Percentiles rank a stretch among this genome's conserved stretches.
Evolutionary conservation across 2,797 vertebrate genomes (phyloP).

Genomic region (Pantherophis alleghaniensis): DNA sequence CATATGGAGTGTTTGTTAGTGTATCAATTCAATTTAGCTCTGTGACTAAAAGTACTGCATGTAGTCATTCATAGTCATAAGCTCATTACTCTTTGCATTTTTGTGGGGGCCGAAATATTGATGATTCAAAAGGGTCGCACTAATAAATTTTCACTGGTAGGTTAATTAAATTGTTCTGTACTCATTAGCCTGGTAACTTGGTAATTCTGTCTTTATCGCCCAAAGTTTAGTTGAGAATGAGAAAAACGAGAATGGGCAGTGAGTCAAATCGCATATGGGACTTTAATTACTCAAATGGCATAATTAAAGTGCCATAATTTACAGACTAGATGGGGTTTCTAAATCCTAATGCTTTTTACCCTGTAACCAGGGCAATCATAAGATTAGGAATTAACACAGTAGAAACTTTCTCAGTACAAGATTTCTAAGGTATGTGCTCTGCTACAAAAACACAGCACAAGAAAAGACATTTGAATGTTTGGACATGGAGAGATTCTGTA

Average conservation of each 20-base stretch:
- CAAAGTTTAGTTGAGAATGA: slow-evolving; percentile 26
- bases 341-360: slow-evolving; percentile 46
- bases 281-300: slow-evolving; percentile 41
- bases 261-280: slow-evolving; percentile 21
- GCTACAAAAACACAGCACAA: slow-evolving; percentile 22
- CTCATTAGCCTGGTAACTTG: slow-evolving; percentile 41
- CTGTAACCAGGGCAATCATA: slow-evolving; percentile 27
- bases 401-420: slow-evolving; percentile 33
- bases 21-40: neutral
- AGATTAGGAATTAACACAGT: slow-evolving; percentile 39
- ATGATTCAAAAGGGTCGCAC: neutral
- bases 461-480: neutral
- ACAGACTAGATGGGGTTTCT: slow-evolving; percentile 50
- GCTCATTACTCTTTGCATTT: neutral
- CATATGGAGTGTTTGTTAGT: neutral
- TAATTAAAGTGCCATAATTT: slow-evolving; percentile 43
- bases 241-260: slow-evolving; percentile 28
- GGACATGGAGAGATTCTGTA: neutral
- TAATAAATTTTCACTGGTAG: slow-evolving; percentile 23
- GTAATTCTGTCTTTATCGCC: slow-evolving; percentile 31
- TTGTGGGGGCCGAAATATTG: neutral
- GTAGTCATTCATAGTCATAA: neutral
- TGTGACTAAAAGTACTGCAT: neutral
- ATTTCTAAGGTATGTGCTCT: slow-evolving; percentile 32
- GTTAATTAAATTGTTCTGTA: slow-evolving; percentile 30